Evolutionary conservation across 1,140 invertebrate genomes (phyloP).

Genomic region (Drosophila chauvacae): DNA sequence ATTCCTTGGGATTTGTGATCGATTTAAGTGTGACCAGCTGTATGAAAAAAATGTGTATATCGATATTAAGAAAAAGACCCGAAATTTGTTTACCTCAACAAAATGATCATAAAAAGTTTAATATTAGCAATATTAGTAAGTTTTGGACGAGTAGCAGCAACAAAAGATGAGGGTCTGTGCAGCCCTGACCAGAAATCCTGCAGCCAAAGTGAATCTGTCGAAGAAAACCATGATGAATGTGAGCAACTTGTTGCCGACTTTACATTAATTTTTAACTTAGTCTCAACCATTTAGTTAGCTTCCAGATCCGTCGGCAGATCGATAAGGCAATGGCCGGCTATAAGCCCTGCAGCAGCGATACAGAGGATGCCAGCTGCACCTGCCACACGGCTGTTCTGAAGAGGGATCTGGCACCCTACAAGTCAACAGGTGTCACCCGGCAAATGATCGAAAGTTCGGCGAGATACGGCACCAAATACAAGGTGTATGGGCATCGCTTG

Average conservation of each 20-base stretch:
- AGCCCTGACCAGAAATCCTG: slow-evolving; percentile 1
- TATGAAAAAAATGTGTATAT: background rate
- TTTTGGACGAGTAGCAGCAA: slow-evolving; percentile 8
- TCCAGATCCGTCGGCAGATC: slow-evolving; percentile 71
- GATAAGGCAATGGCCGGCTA: slow-evolving; percentile 50
- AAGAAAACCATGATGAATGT: slow-evolving; percentile 23
- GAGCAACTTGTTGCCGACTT: slow-evolving; percentile 26
- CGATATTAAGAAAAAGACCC: background rate
- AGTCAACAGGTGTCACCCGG: slow-evolving; percentile 87
- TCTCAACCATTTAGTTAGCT: slow-evolving; percentile 7
- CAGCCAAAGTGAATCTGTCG: background rate
- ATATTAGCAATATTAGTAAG: slow-evolving; percentile 36
- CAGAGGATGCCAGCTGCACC: slow-evolving; percentile 85
- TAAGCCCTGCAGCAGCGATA: slow-evolving; percentile 47
- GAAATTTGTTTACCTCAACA: slow-evolving; percentile 41
- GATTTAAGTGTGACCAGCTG: background rate
- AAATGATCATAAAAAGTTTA: slow-evolving; percentile 48
- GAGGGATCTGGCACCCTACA: slow-evolving; percentile 89
- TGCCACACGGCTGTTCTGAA: slow-evolving; percentile 89
- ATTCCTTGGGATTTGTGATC: background rate
- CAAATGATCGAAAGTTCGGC: slow-evolving; percentile 87
- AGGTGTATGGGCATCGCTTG: slow-evolving; percentile 89
- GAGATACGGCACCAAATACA: slow-evolving; percentile 90
- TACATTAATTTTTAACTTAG: background rate
- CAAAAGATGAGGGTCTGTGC: slow-evolving; percentile 15